Evolutionary conservation across 2,888 invertebrate genomes (phyloP).

Genomic region (Arrhopalites spinosus): DNA sequence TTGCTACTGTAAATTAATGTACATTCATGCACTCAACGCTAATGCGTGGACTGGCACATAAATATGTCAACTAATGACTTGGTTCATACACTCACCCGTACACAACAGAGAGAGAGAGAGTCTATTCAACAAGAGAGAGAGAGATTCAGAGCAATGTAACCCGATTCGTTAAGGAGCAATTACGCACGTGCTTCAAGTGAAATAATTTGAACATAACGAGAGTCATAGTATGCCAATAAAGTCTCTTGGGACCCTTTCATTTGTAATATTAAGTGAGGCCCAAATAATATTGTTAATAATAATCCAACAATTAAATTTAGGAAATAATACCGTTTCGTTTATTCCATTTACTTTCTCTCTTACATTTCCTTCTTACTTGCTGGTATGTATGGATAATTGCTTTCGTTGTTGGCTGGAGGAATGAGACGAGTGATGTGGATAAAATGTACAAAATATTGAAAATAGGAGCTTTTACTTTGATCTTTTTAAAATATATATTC

Average conservation of each 20-base stretch:
- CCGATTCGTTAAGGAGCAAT: slow-evolving; percentile 1
- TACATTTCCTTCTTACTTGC: too few species aligned
- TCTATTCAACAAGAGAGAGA: too few species aligned
- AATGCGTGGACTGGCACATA: background rate
- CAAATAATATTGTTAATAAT: too few species aligned
- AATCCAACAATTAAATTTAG: too few species aligned
- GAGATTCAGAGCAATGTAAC: too few species aligned
- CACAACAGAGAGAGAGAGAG: too few species aligned
- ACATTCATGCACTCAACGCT: background rate
- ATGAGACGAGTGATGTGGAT: background rate
- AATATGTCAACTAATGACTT: slow-evolving; percentile 8
- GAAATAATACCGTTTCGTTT: too few species aligned
- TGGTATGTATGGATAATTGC: background rate
- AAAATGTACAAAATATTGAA: background rate
- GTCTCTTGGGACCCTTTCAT: background rate
- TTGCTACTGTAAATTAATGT: slow-evolving; percentile 13
- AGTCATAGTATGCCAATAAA: slow-evolving; percentile 4
- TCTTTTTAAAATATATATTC: background rate
- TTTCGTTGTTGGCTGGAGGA: background rate
- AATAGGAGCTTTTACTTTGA: background rate
- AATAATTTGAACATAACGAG: background rate
- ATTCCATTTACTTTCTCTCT: too few species aligned
- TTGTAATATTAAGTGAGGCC: too few species aligned
- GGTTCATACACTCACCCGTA: background rate
- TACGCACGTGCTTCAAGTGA: slow-evolving; percentile 14